Base-by-base conservation (phyloP, 1,140 invertebrate species). In the Kradibia gibbosae region DNA sequence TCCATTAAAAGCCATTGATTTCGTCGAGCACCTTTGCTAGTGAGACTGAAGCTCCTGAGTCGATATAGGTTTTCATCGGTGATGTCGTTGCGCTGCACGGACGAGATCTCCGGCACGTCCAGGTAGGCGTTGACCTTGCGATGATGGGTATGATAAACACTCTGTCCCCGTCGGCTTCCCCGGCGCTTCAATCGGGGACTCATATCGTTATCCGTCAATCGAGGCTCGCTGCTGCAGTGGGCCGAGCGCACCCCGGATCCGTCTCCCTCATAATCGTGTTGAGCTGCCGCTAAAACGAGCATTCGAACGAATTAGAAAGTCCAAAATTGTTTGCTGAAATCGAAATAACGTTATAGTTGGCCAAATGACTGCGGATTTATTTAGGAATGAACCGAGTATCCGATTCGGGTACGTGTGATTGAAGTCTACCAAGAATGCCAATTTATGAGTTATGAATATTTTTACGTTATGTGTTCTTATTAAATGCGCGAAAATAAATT, bases 31-130 rank as follows among this genome's bases (percentile, higher is more conserved):
- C 96, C 97, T 94, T 98, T 98, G 78, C 95, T 94, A 71, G 96
- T 97, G 85, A 96, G 94, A 90, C 95, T 96, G 92, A 98, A 98
- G 77, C 96, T 97, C 84, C 97, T 93, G 65, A 98, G 94, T 76
- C 97, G 92, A 90, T 97, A 96, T 50, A 95, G 95, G 90, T 96
- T 95, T 85, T 96, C 95, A 85, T 97, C 95, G 28, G 94, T 94
- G 65, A 94, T 93, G 36, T 93, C 92, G 36, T 92, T 90, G 20
- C 83, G 86, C 79, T 80, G 72, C 31, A 85, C 80, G 77, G 88
- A 84, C 85, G 82, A 50, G 81, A 82, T 75, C 84, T 93, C 92
- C 1, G 96, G 96, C n/a, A 96, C 95, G 88, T 96, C 96, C 72
- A 97, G 92, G 90, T 96, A 96, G 34, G 95, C 95, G 81, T 95